Evolutionary conservation across 2,888 invertebrate species (phyloP).

Genomic region (Zele albiditarsus): DNA sequence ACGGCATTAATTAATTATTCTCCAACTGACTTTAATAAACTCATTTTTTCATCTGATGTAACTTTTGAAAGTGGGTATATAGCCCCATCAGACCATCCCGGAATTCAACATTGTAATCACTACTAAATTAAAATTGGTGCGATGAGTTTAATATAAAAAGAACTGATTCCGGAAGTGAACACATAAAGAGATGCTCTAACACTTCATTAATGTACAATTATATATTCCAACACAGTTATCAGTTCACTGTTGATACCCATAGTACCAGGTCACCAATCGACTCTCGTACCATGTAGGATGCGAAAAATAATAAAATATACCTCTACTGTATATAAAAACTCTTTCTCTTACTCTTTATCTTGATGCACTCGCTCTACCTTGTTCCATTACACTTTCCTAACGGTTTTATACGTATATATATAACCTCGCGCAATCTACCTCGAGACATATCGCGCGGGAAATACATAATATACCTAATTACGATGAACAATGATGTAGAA

Average conservation of each 20-base stretch:
- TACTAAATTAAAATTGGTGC: conserved; percentile 9
- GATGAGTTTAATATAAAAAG: background rate
- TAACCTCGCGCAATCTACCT: conserved; percentile 5
- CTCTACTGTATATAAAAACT: background rate
- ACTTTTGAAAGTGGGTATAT: conserved; percentile 20
- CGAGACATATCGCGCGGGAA: background rate
- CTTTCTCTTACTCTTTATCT: conserved; percentile 3
- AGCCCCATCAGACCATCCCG: background rate
- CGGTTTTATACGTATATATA: conserved; percentile 7
- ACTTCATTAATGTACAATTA: too few relatives aligned
- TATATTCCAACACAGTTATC: background rate
- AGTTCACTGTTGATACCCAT: background rate
- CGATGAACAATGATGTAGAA: conserved; percentile 2
- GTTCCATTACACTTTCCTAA: conserved; percentile 32
- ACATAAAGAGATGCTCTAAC: too few relatives aligned
- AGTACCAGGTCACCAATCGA: background rate
- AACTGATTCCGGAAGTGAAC: background rate
- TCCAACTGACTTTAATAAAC: conserved; percentile 10
- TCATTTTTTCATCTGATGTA: conserved; percentile 16
- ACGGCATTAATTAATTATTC: conserved; percentile 32
- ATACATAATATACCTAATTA: conserved; percentile 5
- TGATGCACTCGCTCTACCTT: background rate
- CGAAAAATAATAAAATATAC: background rate
- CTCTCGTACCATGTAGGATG: background rate
- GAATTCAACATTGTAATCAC: background rate